Conservation (phyloP, 2,797 vertebrate species). For the Falco columbarius region DNA sequence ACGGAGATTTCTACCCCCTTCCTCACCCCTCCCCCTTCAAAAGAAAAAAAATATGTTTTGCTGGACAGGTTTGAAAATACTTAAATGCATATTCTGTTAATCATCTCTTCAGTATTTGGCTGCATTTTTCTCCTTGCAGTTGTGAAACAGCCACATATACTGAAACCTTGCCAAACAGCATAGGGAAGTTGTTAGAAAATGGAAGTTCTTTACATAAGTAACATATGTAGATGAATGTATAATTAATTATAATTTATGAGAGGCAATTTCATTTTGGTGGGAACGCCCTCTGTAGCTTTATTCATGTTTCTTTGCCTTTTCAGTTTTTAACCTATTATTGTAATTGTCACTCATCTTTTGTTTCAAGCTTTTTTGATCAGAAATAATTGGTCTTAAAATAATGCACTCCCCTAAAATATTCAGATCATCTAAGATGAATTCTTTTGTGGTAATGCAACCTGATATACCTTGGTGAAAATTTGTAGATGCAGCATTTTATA, state of each 20-base stretch:
- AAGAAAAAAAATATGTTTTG: not conserved
- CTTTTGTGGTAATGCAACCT: constrained; percentile 2
- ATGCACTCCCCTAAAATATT: not conserved
- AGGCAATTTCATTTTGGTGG: constrained; percentile 22
- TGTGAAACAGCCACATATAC: not conserved
- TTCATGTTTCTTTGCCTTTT: constrained; percentile 34
- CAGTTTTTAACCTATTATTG: constrained; percentile 32
- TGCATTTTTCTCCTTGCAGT: not conserved
- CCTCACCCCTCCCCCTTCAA: no score
- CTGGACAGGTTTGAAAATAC: not conserved
- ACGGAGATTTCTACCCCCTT: not conserved
- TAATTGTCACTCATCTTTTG: constrained; percentile 16
- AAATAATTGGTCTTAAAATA: constrained; percentile 47
- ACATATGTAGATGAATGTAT: constrained; percentile 64
- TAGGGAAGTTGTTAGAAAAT: constrained; percentile 2
- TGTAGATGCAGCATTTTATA: constrained; percentile 18
- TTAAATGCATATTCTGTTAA: not conserved
- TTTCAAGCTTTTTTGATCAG: not conserved
- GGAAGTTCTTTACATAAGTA: constrained; percentile 59
- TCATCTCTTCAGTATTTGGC: not conserved
- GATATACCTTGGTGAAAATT: constrained; percentile 5
- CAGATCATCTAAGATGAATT: not conserved
- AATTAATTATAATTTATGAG: constrained; percentile 66
- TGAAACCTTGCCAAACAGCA: not conserved
- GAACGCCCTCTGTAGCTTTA: constrained; percentile 40